Evolutionary conservation across 53 echinoderm and acorn worm genomes (phyloP).

Genomic region (Paelopatides confundens): DNA sequence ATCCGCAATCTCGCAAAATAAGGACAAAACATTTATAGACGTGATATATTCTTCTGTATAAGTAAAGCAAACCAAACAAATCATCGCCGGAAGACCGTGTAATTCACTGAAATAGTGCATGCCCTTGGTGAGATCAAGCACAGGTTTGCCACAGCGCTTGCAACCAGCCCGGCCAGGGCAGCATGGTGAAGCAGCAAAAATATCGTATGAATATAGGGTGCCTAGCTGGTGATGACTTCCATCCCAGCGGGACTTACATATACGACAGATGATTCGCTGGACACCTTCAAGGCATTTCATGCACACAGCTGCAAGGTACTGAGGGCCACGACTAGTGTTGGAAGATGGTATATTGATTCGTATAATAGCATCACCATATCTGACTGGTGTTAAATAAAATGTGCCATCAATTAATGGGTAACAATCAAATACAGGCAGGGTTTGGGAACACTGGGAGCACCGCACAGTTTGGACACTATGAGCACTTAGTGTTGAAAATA

Average conservation of each 20-base stretch:
- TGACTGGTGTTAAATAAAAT: constrained; percentile 90
- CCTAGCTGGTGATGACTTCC: constrained; percentile 99
- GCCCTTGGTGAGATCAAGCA: constrained; percentile 90
- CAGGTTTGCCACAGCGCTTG: constrained; percentile 96
- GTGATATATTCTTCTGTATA: too few relatives aligned
- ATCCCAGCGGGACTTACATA: constrained; percentile 98
- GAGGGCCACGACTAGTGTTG: constrained; percentile 46
- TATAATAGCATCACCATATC: constrained; percentile 88
- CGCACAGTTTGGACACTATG: constrained; percentile 79
- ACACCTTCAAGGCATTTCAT: constrained; percentile 98
- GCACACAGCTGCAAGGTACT: constrained; percentile 96
- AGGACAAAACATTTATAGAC: not conserved
- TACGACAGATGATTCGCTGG: constrained; percentile 92
- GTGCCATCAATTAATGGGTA: constrained; percentile 98
- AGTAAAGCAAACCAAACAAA: too few relatives aligned
- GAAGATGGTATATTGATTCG: constrained; percentile 76
- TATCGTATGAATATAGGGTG: constrained; percentile 97
- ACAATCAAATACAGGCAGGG: constrained; percentile 94
- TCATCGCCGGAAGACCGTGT: too few relatives aligned
- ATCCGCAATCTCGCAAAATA: not conserved
- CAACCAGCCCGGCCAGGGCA: constrained; percentile 94
- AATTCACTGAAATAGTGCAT: constrained; percentile 98
- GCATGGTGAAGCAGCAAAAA: constrained; percentile 98
- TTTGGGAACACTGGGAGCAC: constrained; percentile 85
- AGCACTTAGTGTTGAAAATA: constrained; percentile 83